Percentiles rank a stretch among this genome's conserved stretches.
Evolutionary conservation across 2,113 vertebrate species (phyloP).

Genomic region (Leptosomus discolor): DNA sequence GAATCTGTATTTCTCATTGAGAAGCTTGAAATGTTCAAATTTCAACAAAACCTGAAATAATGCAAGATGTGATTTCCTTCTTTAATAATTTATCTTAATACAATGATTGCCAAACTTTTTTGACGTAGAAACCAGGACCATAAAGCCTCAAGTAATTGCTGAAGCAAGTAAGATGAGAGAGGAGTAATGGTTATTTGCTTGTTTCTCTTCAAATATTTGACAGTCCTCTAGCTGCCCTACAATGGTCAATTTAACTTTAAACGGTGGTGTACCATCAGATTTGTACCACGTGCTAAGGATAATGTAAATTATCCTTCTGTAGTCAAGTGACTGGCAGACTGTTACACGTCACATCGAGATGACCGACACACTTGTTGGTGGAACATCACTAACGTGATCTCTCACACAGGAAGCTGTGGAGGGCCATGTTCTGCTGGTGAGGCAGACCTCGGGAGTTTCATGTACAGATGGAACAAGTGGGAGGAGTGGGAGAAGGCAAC

Average conservation of each 20-base stretch:
- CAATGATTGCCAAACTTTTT: background rate
- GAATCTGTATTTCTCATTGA: background rate
- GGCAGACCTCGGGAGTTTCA: background rate
- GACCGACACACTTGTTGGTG: background rate
- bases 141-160: background rate
- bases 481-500: background rate
- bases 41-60: background rate
- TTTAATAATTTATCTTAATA: background rate
- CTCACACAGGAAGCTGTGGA: background rate
- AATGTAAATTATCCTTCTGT: background rate
- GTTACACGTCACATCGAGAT: background rate
- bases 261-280: background rate
- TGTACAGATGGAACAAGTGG: rapidly evolving
- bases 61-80: rapidly evolving
- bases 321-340: background rate
- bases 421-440: background rate
- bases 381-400: background rate
- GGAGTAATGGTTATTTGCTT: background rate
- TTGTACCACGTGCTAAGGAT: background rate
- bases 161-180: background rate
- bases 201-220: background rate
- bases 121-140: background rate
- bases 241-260: background rate
- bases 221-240: background rate
- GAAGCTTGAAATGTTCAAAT: background rate